phyloP scores from a whole-genome alignment of 1,140 invertebrate species.

The Polyergus mexicanus region DNA sequence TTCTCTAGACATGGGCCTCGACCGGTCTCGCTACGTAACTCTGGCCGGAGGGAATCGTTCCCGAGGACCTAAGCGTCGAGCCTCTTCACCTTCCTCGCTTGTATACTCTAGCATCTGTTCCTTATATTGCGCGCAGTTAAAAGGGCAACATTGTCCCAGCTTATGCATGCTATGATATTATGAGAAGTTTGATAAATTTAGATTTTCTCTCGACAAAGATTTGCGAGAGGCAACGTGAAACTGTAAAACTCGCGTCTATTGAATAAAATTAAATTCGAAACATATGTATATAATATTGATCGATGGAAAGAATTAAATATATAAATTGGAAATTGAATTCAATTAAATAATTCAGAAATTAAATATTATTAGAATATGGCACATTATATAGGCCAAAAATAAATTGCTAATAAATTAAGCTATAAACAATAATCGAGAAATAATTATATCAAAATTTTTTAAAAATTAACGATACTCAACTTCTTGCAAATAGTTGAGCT shows the following conservation, averaged over 20 bases:
- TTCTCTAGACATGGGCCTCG: conserved; percentile 75
- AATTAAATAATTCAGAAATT: conserved; percentile 13
- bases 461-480: not conserved
- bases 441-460: not conserved
- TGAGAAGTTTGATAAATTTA: not conserved
- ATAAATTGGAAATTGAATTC: not conserved
- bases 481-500: not conserved
- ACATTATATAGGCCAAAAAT: not conserved
- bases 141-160: conserved; percentile 50
- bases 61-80: conserved; percentile 73
- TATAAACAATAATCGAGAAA: not conserved
- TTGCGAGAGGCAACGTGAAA: not conserved
- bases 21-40: conserved; percentile 74
- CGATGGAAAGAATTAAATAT: not conserved
- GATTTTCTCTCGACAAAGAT: not conserved
- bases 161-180: not conserved
- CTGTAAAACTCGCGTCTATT: not conserved
- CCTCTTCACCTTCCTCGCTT: conserved; percentile 72
- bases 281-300: not conserved
- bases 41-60: conserved; percentile 63
- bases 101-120: conserved; percentile 34
- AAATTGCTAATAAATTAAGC: not conserved
- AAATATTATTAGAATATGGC: not conserved
- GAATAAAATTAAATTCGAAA: not conserved
- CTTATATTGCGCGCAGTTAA: conserved; percentile 56